Percentiles rank a stretch among this genome's conserved stretches.
phyloP scores from a whole-genome alignment of 2,888 invertebrate species.

The Thelaira solivaga region DNA sequence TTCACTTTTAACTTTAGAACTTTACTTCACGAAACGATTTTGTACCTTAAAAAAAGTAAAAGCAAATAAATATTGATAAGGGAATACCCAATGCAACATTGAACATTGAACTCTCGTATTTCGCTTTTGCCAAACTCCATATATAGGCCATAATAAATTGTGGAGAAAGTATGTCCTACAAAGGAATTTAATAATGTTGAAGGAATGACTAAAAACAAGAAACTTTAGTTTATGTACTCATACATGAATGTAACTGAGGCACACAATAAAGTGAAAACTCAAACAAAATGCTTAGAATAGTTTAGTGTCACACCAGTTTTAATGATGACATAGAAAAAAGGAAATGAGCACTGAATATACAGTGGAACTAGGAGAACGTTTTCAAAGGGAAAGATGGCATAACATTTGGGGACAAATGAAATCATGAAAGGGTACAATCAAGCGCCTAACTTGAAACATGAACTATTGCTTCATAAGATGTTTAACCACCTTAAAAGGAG shows the following conservation, averaged over 20 bases:
- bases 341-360: neutral
- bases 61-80: constrained; percentile 14
- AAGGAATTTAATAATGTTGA: constrained; percentile 51
- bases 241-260: neutral
- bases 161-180: constrained; percentile 21
- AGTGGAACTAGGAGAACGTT: neutral
- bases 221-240: constrained; percentile 18
- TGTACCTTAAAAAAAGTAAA: neutral
- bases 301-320: constrained; percentile 35
- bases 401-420: no score
- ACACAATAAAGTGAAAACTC: constrained; percentile 34
- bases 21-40: constrained; percentile 22
- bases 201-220: neutral
- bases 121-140: neutral
- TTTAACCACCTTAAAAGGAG: no score
- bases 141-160: constrained; percentile 32
- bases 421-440: no score
- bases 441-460: no score
- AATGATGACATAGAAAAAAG: neutral
- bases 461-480: no score
- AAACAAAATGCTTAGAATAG: constrained; percentile 42
- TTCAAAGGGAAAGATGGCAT: no score
- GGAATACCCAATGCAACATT: neutral
- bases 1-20: neutral
- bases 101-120: neutral